Evolutionary conservation across 2,113 vertebrate species (phyloP).

Genomic region (Elgaria multicarinata): DNA sequence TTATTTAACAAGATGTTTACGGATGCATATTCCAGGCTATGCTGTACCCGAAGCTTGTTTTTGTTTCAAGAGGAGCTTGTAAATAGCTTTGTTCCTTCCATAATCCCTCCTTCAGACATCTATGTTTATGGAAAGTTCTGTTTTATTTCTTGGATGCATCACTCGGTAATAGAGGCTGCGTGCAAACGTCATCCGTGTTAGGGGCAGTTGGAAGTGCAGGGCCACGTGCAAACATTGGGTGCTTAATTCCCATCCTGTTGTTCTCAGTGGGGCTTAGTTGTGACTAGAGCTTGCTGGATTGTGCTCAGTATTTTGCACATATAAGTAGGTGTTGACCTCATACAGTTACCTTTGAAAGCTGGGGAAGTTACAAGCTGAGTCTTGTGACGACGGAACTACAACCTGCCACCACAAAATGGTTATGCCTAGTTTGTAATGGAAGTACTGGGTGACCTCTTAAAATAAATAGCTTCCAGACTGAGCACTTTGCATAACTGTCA

Average conservation of each 20-base stretch:
- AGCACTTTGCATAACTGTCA: constrained; percentile 49
- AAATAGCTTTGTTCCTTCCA: constrained; percentile 62
- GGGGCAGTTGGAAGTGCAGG: not conserved
- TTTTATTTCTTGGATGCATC: not conserved
- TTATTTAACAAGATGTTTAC: constrained; percentile 67
- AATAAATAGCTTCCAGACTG: constrained; percentile 51
- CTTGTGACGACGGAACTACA: not conserved
- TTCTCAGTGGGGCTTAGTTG: not conserved
- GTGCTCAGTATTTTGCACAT: not conserved
- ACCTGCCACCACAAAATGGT: constrained; percentile 46
- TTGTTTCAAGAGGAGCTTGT: constrained; percentile 61
- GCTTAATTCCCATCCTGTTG: not conserved
- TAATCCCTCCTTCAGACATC: not conserved
- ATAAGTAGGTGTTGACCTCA: not conserved
- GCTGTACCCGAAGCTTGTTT: constrained; percentile 33
- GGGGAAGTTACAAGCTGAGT: constrained; percentile 13
- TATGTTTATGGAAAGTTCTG: not conserved
- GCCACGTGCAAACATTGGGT: constrained; percentile 9
- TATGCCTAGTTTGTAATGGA: constrained; percentile 54
- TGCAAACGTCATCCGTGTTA: constrained; percentile 39
- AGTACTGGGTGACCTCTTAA: constrained; percentile 69
- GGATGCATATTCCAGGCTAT: constrained; percentile 57
- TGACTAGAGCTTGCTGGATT: not conserved
- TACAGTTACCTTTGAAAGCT: not conserved
- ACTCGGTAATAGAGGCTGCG: not conserved